Conservation (phyloP, 1,140 invertebrate species). For the Tetragonula clypearis region DNA sequence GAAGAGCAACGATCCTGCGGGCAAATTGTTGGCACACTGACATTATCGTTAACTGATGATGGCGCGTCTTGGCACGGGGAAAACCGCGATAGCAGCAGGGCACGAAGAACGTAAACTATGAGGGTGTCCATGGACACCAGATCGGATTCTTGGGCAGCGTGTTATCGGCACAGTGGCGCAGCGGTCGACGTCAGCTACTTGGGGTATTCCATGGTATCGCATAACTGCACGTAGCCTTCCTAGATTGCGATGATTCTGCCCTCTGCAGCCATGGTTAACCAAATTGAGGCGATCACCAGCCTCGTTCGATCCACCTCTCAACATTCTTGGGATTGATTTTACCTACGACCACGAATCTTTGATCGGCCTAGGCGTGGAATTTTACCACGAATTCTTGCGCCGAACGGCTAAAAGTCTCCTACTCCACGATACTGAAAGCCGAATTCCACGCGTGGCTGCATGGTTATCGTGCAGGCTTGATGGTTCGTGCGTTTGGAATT, state of each 20-base stretch:
- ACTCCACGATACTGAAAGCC: neutral
- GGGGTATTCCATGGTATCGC: conserved; percentile 62
- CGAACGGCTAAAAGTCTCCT: neutral
- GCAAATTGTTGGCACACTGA: neutral
- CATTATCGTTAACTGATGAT: conserved; percentile 16
- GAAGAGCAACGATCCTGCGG: conserved; percentile 2
- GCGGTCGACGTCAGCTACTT: conserved; percentile 56
- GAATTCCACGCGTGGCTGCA: neutral
- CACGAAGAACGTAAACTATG: conserved; percentile 65
- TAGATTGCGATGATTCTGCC: conserved; percentile 59
- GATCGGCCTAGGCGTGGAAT: conserved; percentile 8
- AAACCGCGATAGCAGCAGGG: conserved; percentile 11
- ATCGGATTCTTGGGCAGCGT: conserved; percentile 63
- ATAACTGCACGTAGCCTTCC: conserved; percentile 60
- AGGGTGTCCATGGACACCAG: conserved; percentile 59
- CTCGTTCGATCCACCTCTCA: conserved; percentile 23
- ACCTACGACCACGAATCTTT: neutral
- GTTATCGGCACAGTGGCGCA: conserved; percentile 37
- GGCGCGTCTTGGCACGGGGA: conserved; percentile 16
- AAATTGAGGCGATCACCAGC: conserved; percentile 50
- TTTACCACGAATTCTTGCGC: neutral
- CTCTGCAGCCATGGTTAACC: conserved; percentile 58
- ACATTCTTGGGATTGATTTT: conserved; percentile 42
- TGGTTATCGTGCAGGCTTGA: neutral
- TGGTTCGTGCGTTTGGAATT: neutral